phyloP scores from a whole-genome alignment of 2,113 vertebrate species.

The Tetrao urogallus region DNA sequence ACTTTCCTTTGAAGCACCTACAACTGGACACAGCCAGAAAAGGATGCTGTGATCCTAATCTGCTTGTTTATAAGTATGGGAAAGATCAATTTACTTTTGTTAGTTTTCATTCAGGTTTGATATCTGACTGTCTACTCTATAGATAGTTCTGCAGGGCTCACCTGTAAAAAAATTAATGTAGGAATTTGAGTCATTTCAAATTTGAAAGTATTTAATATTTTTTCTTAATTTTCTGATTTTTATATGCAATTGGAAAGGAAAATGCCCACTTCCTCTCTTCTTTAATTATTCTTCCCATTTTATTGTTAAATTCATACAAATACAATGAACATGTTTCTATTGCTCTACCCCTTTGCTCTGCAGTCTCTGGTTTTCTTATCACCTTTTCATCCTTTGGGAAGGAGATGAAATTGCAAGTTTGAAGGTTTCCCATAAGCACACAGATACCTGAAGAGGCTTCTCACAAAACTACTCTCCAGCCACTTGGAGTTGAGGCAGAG shows the following conservation, averaged over 20 bases:
- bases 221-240: neutral
- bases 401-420: neutral
- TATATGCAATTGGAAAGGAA: neutral
- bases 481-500: neutral
- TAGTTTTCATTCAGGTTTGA: neutral
- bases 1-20: neutral
- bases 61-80: neutral
- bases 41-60: neutral
- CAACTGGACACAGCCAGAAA: neutral
- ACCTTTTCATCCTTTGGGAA: neutral
- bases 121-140: neutral
- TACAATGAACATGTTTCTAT: neutral
- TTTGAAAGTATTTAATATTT: neutral
- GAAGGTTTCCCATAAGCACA: neutral
- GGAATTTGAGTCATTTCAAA: neutral
- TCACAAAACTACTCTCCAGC: accelerated
- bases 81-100: neutral
- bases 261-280: accelerated
- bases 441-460: accelerated
- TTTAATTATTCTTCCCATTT: neutral
- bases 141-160: neutral
- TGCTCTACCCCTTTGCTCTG: neutral
- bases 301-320: neutral
- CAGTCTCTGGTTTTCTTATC: neutral
- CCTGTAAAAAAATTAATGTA: neutral